phyloP scores from a whole-genome alignment of 2,888 invertebrate genomes.

The Tenthredo mesomela region DNA sequence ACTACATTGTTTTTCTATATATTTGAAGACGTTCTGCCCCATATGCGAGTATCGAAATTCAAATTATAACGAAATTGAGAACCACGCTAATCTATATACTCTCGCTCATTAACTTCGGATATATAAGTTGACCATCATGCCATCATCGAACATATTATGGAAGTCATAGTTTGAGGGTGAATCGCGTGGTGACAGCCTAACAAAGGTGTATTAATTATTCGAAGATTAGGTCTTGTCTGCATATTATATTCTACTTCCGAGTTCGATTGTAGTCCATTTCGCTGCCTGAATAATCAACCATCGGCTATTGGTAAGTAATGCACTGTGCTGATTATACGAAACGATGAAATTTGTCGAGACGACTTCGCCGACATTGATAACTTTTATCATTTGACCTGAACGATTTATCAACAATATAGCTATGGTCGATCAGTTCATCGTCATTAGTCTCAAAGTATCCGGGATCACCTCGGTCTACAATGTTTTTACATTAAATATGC shows the following conservation, averaged over 20 bases:
- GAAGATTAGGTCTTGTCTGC: neutral
- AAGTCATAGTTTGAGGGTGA: neutral
- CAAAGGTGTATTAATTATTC: neutral
- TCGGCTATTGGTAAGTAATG: neutral
- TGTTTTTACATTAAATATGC: neutral
- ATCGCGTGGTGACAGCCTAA: neutral
- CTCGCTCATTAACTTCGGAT: too few relatives aligned
- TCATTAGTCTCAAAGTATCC: neutral
- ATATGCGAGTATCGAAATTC: too few relatives aligned
- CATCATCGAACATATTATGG: too few relatives aligned
- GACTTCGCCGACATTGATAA: neutral
- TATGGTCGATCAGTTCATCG: neutral
- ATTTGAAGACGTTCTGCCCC: too few relatives aligned
- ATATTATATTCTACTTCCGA: neutral
- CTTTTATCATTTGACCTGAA: neutral
- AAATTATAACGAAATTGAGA: too few relatives aligned
- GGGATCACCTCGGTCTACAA: neutral
- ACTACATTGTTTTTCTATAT: too few relatives aligned
- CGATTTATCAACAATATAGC: neutral
- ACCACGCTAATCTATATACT: too few relatives aligned
- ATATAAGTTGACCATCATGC: too few relatives aligned
- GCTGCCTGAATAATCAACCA: neutral
- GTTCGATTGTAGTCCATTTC: neutral
- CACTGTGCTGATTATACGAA: neutral
- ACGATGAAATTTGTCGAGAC: neutral